Base-by-base conservation (phyloP, 2,113 vertebrate genomes). In the Pavo muticus region DNA sequence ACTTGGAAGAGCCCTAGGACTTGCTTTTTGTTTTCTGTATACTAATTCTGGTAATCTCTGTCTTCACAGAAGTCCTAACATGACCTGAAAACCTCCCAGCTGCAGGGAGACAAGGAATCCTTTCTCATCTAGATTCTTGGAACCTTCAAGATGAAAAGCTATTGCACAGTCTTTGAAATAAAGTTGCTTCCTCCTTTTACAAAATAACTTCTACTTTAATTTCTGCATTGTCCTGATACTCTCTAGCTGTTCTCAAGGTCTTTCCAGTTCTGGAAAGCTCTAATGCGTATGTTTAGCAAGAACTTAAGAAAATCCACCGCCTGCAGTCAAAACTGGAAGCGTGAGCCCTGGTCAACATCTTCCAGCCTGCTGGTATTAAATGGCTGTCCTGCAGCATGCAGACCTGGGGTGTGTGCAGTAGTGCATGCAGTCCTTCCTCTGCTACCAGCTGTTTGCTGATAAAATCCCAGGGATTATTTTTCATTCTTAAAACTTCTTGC, bases 371-470 rank as follows among this genome's bases (percentile, higher is more conserved):
- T 20, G 32, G 32, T 16, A 71, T 10, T 19, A 50, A 24, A 11
- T 6, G 17, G 3, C 14, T 6, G 35, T 16, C 35, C 17, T 35
- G 40, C 42, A 69, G 27, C 27, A 15, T 56, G 54, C 0, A 47
- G 59, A 35, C n/a, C 2, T 68, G 17, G 63, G 44, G 24, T 35
- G 27, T 14, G 15, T 37, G 45, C 1, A 1, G 17, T 20, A 69
- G 77, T 0, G 0, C 2, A 0, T 14, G 32, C 1, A 44, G 39
- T 23, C 32, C 50, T 42, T 73, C 14, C 60, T 40, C 35, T 84
- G 30, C 40, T 60, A 87, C 24, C 47, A 56, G 11, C 10, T 59
- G 37, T 1, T 57, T 82, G 60, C 45, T 32, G 14, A 32, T 32
- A 78, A 82, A 54, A 57, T 19, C 32, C 44, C 9, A 14, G 21